These are phyloP conservation scores for Globodera rostochiensis DNA, from an alignment of 1,140 invertebrate species.

Conservation along the genomic window DNA sequence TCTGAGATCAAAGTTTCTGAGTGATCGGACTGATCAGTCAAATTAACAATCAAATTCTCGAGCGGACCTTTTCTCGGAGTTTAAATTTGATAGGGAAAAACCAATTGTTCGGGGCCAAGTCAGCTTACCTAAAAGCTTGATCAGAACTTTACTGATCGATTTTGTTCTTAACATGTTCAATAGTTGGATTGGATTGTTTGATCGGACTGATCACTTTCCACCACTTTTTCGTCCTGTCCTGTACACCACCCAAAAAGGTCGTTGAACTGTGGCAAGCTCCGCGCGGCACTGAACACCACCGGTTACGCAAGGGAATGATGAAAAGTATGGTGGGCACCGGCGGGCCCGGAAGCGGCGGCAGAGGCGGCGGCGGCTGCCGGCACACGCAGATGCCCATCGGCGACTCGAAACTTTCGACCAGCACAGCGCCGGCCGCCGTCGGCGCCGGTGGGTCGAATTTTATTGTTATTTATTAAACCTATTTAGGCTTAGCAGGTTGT, in stretches of 20 bases:
- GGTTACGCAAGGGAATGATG: conserved; percentile 63
- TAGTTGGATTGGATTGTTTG: conserved; percentile 17
- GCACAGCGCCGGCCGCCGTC: neutral
- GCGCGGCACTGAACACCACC: conserved; percentile 54
- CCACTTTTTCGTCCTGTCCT: neutral
- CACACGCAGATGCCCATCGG: conserved; percentile 24
- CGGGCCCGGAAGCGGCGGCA: conserved; percentile 18
- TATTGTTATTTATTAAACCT: conserved; percentile 30
- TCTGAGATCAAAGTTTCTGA: too few relatives aligned
- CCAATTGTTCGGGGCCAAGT: too few relatives aligned
- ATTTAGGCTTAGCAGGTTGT: neutral
- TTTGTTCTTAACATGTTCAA: neutral
- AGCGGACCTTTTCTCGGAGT: too few relatives aligned
- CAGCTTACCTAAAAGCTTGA: too few relatives aligned
- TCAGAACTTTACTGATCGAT: too few relatives aligned
- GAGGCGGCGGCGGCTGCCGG: conserved; percentile 18
- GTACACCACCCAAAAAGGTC: conserved; percentile 33
- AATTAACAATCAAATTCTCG: too few relatives aligned
- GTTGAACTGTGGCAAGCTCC: conserved; percentile 59
- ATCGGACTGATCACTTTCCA: neutral
- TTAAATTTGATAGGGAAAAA: too few relatives aligned
- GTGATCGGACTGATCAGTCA: too few relatives aligned
- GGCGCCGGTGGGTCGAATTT: neutral
- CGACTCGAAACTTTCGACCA: conserved; percentile 33
- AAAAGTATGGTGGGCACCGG: conserved; percentile 60